Base-by-base conservation (phyloP, 2,888 invertebrate genomes). In the Hipparchia semele region DNA sequence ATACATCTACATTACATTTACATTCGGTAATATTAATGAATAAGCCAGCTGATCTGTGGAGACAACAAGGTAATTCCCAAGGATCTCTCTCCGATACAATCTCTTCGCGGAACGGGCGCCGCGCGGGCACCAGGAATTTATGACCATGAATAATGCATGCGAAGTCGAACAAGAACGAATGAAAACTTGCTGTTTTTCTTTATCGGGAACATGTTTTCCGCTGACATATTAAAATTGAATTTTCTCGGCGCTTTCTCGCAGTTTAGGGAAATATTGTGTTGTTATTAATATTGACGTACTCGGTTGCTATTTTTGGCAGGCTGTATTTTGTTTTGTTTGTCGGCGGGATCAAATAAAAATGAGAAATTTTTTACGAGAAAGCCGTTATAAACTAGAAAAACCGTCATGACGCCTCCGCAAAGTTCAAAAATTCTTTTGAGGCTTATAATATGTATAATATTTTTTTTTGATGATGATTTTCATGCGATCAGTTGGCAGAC, bases 121-220 rank as follows among this genome's bases (percentile, higher is more conserved):
- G 64, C 13, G 23, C 49, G 49, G 23, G 64, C 61, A n/a, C 54
- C 33, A 65, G 59, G 64, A 76, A 77, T 77, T 76, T 77, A 77
- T 73, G 73, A 73, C 68, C 76, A 77, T 76, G 76, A 76, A 76
- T 77, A 74, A 77, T 77, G 73, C 73, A 77, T n/a, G 13, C 9
- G 9, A 51, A 51, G 7, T 49, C 64, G 13, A 62, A 64, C 64
- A 23, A 13, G 64, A 51, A 64, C 49, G 71, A 71, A 71, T 70
- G 73, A 75, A 75, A 75, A 71, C 71, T 73, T 76, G 73, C 73
- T 76, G 73, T 76, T 76, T 76, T 73, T 70, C 54, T 68, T 68
- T 68, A 62, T 72, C 58, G 74, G 46, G 66, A 54, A 66, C 65
- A 72, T 72, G 62, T 74, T 76, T 70, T 73, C 68, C 73, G 75